Evolutionary conservation across 2,888 invertebrate genomes (phyloP).

Genomic region (Chloroclystis v-ata): DNA sequence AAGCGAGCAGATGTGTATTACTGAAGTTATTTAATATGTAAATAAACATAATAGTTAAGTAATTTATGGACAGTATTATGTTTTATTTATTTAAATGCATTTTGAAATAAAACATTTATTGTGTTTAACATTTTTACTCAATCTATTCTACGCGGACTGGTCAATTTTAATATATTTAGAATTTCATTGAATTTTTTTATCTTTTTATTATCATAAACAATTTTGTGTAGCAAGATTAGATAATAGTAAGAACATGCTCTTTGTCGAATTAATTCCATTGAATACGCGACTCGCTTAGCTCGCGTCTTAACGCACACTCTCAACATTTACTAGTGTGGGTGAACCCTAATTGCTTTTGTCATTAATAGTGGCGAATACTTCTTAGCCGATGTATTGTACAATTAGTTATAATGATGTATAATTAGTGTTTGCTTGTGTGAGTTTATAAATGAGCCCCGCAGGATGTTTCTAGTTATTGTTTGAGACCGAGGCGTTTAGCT

Average conservation of each 20-base stretch:
- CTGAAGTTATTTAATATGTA: too few species aligned
- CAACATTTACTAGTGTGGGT: slow-evolving; percentile 49
- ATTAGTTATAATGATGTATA: slow-evolving; percentile 76
- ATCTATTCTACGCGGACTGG: too few species aligned
- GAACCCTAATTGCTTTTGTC: slow-evolving; percentile 76
- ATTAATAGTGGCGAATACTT: slow-evolving; percentile 77
- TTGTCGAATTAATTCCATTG: not conserved
- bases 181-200: too few species aligned
- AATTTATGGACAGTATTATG: too few species aligned
- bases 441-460: slow-evolving; percentile 29
- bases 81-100: too few species aligned
- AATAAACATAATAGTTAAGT: not conserved
- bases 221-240: too few species aligned
- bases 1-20: not conserved
- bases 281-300: not conserved
- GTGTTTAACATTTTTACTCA: too few species aligned
- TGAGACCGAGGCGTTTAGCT: slow-evolving; percentile 12
- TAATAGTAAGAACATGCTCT: too few species aligned
- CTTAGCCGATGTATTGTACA: slow-evolving; percentile 72
- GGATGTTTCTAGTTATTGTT: slow-evolving; percentile 29
- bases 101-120: too few species aligned
- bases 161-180: too few species aligned
- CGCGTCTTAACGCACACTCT: slow-evolving; percentile 2
- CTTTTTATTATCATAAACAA: too few species aligned
- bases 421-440: slow-evolving; percentile 54